A percentile compares a stretch with the other conserved stretches of the same genome.
Conservation (phyloP, 2,113 vertebrate species). For the Puma concolor region DNA sequence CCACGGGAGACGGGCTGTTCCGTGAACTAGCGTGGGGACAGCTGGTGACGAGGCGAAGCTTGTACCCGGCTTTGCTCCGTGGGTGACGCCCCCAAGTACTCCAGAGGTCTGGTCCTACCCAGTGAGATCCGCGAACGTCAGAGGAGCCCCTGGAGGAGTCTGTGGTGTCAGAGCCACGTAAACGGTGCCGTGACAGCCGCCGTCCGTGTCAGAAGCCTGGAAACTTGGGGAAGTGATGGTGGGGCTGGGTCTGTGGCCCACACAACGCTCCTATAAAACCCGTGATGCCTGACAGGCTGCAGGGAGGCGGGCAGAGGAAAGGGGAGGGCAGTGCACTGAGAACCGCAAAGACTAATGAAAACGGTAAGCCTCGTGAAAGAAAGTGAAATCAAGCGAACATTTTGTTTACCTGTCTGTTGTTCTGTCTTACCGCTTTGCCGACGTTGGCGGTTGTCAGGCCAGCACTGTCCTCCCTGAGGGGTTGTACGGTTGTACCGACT, state of each 20-base stretch:
- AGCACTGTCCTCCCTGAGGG: background rate
- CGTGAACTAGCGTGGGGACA: no score
- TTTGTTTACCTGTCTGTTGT: background rate
- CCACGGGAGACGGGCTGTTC: background rate
- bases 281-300: background rate
- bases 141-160: background rate
- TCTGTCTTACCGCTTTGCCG: background rate
- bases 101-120: background rate
- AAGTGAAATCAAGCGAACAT: background rate
- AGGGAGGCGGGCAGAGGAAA: background rate
- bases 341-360: background rate
- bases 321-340: background rate
- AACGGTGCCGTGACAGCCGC: background rate
- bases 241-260: background rate
- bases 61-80: no score
- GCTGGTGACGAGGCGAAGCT: background rate
- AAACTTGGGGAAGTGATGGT: background rate
- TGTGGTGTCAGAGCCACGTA: background rate
- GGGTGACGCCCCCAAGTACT: accelerated
- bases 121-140: background rate
- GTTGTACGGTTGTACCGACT: background rate
- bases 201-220: background rate
- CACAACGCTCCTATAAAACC: background rate
- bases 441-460: background rate
- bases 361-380: background rate